phyloP scores from a whole-genome alignment of 2,888 invertebrate genomes.

The Macrosiphum euphorbiae region DNA sequence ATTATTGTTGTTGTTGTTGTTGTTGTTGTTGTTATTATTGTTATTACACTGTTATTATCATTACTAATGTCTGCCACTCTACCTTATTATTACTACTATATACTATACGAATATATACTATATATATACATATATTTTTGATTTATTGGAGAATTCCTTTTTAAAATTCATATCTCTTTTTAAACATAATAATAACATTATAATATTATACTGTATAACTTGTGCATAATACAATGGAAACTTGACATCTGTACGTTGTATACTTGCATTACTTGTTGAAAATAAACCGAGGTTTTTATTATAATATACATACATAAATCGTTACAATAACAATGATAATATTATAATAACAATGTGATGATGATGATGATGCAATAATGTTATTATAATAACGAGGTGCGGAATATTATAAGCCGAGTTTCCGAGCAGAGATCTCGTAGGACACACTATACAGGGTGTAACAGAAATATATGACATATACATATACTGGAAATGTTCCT shows the following conservation, averaged over 20 bases:
- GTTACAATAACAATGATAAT: neutral
- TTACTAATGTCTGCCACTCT: conserved; percentile 24
- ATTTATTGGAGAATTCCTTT: conserved; percentile 24
- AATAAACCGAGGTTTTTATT: conserved; percentile 46
- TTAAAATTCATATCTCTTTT: conserved; percentile 53
- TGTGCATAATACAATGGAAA: conserved; percentile 28
- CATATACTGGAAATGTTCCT: too few species aligned
- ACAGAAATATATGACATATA: too few species aligned
- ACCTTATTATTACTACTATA: conserved; percentile 37
- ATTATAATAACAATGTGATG: too few species aligned
- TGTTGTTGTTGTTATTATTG: neutral
- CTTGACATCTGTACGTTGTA: conserved; percentile 29
- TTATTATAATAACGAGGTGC: neutral
- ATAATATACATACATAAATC: neutral
- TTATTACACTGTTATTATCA: conserved; percentile 29
- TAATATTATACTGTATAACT: conserved; percentile 21
- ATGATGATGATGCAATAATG: too few species aligned
- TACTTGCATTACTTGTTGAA: conserved; percentile 28
- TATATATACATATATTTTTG: conserved; percentile 27
- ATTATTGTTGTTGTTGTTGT: neutral
- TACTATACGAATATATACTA: conserved; percentile 18
- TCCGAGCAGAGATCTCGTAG: neutral
- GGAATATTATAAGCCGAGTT: neutral
- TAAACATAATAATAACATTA: neutral
- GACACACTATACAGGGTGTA: too few species aligned